Evolutionary conservation across 1,140 invertebrate genomes (phyloP).

Genomic region (Drosophila orena): DNA sequence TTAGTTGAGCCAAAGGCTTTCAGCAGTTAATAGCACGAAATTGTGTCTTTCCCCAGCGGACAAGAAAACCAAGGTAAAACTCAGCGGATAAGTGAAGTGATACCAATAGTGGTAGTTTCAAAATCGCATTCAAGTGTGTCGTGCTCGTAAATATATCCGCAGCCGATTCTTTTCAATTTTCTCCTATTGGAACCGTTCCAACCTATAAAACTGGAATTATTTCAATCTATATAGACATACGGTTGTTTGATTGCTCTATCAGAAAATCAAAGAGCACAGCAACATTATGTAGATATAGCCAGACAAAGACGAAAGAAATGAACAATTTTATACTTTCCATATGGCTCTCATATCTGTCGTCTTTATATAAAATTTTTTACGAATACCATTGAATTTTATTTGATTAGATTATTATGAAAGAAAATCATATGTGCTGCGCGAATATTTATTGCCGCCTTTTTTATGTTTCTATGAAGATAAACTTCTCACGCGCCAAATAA

Average conservation of each 20-base stretch:
- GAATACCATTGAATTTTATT: conserved; percentile 33
- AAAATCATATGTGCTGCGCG: conserved; percentile 68
- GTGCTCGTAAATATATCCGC: conserved; percentile 58
- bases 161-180: conserved; percentile 32
- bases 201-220: conserved; percentile 79
- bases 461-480: conserved; percentile 57
- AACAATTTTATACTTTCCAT: conserved; percentile 46
- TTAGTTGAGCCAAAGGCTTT: conserved; percentile 80
- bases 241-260: conserved; percentile 52
- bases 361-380: conserved; percentile 32
- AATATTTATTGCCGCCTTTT: conserved; percentile 65
- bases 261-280: conserved; percentile 13
- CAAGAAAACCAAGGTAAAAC: conserved; percentile 33
- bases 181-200: conserved; percentile 66
- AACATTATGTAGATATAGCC: conserved; percentile 50
- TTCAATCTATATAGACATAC: conserved; percentile 29
- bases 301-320: conserved; percentile 23
- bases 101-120: conserved; percentile 3
- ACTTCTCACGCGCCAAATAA: conserved; percentile 58
- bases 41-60: conserved; percentile 55
- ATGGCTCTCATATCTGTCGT: conserved; percentile 49
- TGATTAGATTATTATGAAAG: conserved; percentile 68
- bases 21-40: conserved; percentile 71
- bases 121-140: conserved; percentile 65
- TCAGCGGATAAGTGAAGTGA: conserved; percentile 15